Base-by-base conservation (phyloP, 1,140 invertebrate genomes). In the Trichoplusia ni region DNA sequence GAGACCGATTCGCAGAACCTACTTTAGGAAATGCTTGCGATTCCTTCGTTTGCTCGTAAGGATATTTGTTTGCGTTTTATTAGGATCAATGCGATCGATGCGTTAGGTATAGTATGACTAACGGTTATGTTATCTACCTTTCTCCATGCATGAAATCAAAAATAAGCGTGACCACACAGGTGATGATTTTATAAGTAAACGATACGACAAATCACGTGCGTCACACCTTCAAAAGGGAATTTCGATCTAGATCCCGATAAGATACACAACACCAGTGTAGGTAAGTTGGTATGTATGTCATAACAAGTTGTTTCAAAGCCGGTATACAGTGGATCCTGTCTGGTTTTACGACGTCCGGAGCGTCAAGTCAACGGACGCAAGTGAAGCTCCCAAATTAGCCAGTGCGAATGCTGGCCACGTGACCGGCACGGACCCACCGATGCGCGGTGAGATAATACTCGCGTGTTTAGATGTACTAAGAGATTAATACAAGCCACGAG, bases 351-450 rank as follows among this genome's bases (percentile, higher is more conserved):
- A 73, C 84, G 73, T 85, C 84, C 82, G 79, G 78, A 77, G 54
- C 64, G 69, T 71, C 71, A 80, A 81, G 81, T 82, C 79, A 71
- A 75, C 70, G 84, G 74, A 78, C 84, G 77, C 62, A 47, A 47
- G 44, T 40, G 37, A 58, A 71, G 61, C 64, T 71, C 77, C 78
- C 71, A 86, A 86, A 84, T 86, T 81, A 86, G 79, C 80, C 67
- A 66, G 69, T 79, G 76, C 79, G 72, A 84, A 86, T 86, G 79
- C 81, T 64, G 62, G 25, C 69, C 83, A 82, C 79, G 78, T 64
- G 53, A 64, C 35, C 58, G 64, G 47, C 65, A 64, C 60, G 9
- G 19, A 18, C 18, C 14, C 37, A 18, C 35, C 27, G 73, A 73
- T 75, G 70, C 54, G 23, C 60, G 59, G 62, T 72, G 64, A 70